phyloP scores from a whole-genome alignment of 2,888 invertebrate genomes.

The Rhopalosiphum nymphaeae region DNA sequence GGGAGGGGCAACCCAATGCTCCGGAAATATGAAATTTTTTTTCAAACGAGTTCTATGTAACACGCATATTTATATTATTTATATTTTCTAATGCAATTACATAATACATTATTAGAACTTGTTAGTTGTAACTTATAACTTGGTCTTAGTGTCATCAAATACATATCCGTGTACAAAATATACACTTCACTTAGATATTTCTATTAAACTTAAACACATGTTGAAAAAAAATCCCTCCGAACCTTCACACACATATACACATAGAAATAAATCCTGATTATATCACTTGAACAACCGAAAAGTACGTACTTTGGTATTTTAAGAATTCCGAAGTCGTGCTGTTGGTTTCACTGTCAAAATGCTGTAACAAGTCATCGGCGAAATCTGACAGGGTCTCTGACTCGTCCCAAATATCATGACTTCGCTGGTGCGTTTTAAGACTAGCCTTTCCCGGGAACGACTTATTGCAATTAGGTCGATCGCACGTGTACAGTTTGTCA shows the following conservation, averaged over 20 bases:
- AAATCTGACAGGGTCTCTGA: conserved; percentile 57
- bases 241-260: no score
- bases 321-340: conserved; percentile 49
- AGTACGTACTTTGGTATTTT: conserved; percentile 50
- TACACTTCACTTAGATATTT: not conserved
- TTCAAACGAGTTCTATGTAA: no score
- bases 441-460: conserved; percentile 89
- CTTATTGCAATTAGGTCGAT: conserved; percentile 77
- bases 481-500: conserved; percentile 84
- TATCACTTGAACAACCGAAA: not conserved
- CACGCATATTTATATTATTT: no score
- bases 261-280: not conserved
- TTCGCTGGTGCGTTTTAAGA: conserved; percentile 82
- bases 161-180: no score
- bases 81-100: not conserved
- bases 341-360: conserved; percentile 53
- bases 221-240: not conserved
- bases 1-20: not conserved
- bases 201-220: not conserved
- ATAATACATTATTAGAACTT: no score
- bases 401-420: conserved; percentile 73
- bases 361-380: conserved; percentile 49
- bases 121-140: no score
- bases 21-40: not conserved
- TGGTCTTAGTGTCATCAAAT: no score